Percentiles rank a stretch among this genome's conserved stretches.
These are phyloP conservation scores for Callyntrura sp. DNA, from an alignment of 2,888 invertebrate species.

Conservation along the genomic window DNA sequence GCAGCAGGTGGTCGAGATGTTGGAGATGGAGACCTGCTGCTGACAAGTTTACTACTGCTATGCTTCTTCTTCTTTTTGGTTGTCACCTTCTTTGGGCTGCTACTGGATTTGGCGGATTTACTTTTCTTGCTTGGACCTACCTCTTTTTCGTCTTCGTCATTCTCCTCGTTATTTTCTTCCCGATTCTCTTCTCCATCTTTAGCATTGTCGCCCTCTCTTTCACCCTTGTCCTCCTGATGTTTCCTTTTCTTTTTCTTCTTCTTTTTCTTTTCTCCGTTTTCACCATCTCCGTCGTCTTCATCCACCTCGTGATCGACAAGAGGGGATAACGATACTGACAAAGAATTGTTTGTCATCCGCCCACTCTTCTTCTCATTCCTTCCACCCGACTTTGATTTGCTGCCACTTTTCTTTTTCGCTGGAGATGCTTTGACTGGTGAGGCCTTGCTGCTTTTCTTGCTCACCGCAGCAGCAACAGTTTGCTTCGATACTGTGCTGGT, in stretches of 20 bases:
- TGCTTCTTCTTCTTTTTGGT: conserved; percentile 77
- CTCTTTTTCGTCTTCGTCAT: conserved; percentile 75
- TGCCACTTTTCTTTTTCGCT: conserved; percentile 43
- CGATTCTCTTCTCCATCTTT: conserved; percentile 72
- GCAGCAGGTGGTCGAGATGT: conserved; percentile 38
- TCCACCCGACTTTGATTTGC: conserved; percentile 84
- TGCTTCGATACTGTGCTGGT: conserved; percentile 67
- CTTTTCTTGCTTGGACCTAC: conserved; percentile 84
- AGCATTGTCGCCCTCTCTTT: neutral
- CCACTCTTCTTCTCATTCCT: conserved; percentile 86
- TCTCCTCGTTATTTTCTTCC: conserved; percentile 75
- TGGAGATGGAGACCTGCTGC: conserved; percentile 70
- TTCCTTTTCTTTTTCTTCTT: conserved; percentile 59
- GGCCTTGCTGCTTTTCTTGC: conserved; percentile 71
- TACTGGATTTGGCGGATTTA: conserved; percentile 86
- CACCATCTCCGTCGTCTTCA: conserved; percentile 27
- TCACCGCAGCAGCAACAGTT: conserved; percentile 70
- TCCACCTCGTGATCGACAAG: conserved; percentile 74
- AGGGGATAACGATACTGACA: conserved; percentile 81
- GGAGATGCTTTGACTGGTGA: conserved; percentile 69
- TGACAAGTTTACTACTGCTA: conserved; percentile 46
- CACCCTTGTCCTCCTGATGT: conserved; percentile 83
- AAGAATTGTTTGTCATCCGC: conserved; percentile 83
- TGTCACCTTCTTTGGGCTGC: conserved; percentile 86
- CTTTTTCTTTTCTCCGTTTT: conserved; percentile 46